Conservation (phyloP, 2,888 invertebrate species). For the Heliconius ethilla region DNA sequence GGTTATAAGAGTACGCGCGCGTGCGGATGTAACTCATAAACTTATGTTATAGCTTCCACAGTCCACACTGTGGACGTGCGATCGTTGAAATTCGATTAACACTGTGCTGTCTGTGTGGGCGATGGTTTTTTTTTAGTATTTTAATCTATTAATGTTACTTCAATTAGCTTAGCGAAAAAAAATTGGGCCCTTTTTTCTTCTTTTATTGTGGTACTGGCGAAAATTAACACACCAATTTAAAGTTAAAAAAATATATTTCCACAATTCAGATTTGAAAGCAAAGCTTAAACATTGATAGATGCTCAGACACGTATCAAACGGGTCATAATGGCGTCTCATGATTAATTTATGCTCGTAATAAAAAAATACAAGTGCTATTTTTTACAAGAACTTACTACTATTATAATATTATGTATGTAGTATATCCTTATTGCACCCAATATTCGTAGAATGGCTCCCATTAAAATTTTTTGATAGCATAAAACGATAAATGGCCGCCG, state of each 20-base stretch:
- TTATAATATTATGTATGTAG: background rate
- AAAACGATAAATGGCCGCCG: conserved; percentile 5
- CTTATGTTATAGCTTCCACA: conserved; percentile 15
- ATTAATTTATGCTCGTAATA: background rate
- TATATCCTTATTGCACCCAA: background rate
- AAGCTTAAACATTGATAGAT: background rate
- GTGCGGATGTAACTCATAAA: conserved; percentile 37
- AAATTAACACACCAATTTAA: background rate
- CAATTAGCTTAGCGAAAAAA: no score
- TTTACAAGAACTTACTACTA: background rate
- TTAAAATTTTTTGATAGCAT: background rate
- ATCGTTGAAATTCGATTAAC: conserved; percentile 18
- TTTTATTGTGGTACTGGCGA: background rate
- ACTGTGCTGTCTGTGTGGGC: background rate
- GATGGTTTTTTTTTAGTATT: background rate
- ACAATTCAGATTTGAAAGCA: background rate
- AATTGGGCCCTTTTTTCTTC: no score
- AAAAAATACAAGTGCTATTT: background rate
- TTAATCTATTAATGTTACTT: no score
- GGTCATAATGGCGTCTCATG: background rate
- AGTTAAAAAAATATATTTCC: background rate
- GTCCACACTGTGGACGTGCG: conserved; percentile 5
- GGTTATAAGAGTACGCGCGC: conserved; percentile 40
- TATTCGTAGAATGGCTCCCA: background rate
- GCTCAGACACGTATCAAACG: background rate